Evolutionary conservation across 2,797 vertebrate species (phyloP).

Genomic region (Myotis daubentonii): DNA sequence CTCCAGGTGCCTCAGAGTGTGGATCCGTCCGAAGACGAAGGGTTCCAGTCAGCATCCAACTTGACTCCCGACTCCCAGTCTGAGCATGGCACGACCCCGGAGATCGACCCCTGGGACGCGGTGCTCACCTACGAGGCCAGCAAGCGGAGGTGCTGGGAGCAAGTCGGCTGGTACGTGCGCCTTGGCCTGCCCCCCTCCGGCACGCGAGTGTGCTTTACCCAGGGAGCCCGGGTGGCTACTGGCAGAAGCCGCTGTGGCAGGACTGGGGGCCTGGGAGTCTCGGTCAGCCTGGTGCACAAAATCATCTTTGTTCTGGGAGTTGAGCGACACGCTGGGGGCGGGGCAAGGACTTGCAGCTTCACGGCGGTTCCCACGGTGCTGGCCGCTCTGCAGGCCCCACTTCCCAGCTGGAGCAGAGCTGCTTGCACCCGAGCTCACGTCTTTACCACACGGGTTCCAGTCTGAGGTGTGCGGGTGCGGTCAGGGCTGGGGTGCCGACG

Average conservation of each 20-base stretch:
- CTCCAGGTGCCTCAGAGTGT: slow-evolving; percentile 93
- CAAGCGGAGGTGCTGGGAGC: slow-evolving; percentile 95
- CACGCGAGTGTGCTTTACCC: accelerated
- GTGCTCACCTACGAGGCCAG: slow-evolving; percentile 91
- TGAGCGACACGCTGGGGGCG: not conserved
- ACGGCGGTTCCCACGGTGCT: not conserved
- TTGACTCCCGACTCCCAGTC: slow-evolving; percentile 98
- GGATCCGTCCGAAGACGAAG: slow-evolving; percentile 98
- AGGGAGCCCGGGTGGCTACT: not conserved
- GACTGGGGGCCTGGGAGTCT: not conserved
- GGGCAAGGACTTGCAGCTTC: not conserved
- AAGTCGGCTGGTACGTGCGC: slow-evolving; percentile 92
- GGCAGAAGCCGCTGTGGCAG: not conserved
- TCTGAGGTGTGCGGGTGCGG: not conserved
- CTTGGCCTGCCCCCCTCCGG: not conserved
- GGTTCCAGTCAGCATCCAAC: slow-evolving; percentile 98
- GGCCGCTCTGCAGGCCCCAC: not conserved
- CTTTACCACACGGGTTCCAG: not conserved
- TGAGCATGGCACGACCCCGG: slow-evolving; percentile 92
- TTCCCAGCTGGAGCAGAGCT: too few relatives aligned
- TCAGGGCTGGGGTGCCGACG: not conserved
- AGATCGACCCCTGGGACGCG: slow-evolving; percentile 95
- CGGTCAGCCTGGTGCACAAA: not conserved
- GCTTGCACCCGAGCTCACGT: not conserved
- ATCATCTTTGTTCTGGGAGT: not conserved